Percentiles rank a stretch among this genome's conserved stretches.
These are phyloP conservation scores for Eulemur coronatus DNA, from an alignment of 2,797 vertebrate species.

Conservation along the genomic window DNA sequence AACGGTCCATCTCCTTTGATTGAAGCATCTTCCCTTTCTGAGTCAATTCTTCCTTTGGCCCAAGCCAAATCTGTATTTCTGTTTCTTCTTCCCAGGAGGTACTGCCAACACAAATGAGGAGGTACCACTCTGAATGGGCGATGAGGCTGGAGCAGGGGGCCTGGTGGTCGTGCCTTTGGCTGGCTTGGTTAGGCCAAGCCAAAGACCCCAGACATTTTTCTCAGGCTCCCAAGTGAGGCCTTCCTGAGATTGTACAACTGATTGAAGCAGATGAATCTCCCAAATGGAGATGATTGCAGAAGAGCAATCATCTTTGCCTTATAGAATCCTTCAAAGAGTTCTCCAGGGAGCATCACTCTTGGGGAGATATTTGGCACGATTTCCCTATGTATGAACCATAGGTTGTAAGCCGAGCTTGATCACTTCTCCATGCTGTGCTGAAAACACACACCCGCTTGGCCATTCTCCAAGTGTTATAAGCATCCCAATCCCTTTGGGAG, in stretches of 20 bases:
- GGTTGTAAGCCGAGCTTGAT: background rate
- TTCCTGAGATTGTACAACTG: background rate
- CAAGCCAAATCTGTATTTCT: background rate
- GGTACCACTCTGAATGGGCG: background rate
- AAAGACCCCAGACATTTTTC: background rate
- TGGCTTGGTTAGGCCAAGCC: background rate
- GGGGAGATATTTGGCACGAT: background rate
- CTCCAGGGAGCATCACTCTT: background rate
- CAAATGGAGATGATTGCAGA: background rate
- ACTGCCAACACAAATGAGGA: background rate
- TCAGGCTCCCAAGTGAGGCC: background rate
- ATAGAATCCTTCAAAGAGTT: background rate
- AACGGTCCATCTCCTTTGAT: background rate
- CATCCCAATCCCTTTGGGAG: slow-evolving; percentile 3
- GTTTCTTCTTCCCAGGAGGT: background rate
- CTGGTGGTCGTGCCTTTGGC: background rate
- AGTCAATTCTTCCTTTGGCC: background rate
- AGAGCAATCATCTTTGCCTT: background rate
- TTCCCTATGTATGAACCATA: background rate
- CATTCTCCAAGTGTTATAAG: background rate
- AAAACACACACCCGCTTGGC: background rate
- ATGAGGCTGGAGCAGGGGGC: background rate
- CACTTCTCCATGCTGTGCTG: background rate
- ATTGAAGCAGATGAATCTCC: background rate
- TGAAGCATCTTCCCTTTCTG: background rate